A percentile compares a stretch with the other conserved stretches of the same genome.
Evolutionary conservation across 37 sponge, comb jelly and placozoan genomes (phyloP).

Genomic region (Agelas oroides): DNA sequence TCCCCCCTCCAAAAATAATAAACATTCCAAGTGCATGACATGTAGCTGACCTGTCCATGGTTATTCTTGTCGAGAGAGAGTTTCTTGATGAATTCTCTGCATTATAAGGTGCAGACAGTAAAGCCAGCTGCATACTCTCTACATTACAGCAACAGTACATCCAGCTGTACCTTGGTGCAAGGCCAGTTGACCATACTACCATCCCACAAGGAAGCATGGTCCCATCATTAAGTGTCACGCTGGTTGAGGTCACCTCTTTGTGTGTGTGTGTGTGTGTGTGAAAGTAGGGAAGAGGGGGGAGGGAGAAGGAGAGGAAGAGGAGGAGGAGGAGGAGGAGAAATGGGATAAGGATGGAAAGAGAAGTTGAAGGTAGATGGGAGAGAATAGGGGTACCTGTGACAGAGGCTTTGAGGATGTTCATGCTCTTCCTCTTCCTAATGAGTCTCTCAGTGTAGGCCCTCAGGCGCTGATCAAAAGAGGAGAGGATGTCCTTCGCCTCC

Average conservation of each 20-base stretch:
- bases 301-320: too few species aligned
- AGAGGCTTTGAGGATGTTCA: conserved; percentile 78
- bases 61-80: conserved; percentile 65
- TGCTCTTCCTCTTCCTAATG: conserved; percentile 59
- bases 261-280: too few species aligned
- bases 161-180: conserved; percentile 79
- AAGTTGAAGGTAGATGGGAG: too few species aligned
- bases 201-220: conserved; percentile 73
- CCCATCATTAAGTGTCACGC: conserved; percentile 59
- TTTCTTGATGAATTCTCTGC: conserved; percentile 59
- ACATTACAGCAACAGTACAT: not conserved
- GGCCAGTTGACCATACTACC: conserved; percentile 91
- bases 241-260: conserved; percentile 58
- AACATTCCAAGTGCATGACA: too few species aligned
- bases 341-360: too few species aligned
- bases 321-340: too few species aligned
- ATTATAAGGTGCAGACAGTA: not conserved
- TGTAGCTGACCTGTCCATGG: conserved; percentile 75
- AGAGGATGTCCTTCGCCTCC: conserved; percentile 85
- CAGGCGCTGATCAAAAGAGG: conserved; percentile 80
- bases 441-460: conserved; percentile 69
- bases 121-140: too few species aligned
- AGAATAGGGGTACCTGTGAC: conserved; percentile 82
- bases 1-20: too few species aligned
- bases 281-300: too few species aligned